Evolutionary conservation across 2,888 invertebrate species (phyloP), one percentile per base, ranked within the genome.

Genomic region (Nipponacmea schrenckii): DNA sequence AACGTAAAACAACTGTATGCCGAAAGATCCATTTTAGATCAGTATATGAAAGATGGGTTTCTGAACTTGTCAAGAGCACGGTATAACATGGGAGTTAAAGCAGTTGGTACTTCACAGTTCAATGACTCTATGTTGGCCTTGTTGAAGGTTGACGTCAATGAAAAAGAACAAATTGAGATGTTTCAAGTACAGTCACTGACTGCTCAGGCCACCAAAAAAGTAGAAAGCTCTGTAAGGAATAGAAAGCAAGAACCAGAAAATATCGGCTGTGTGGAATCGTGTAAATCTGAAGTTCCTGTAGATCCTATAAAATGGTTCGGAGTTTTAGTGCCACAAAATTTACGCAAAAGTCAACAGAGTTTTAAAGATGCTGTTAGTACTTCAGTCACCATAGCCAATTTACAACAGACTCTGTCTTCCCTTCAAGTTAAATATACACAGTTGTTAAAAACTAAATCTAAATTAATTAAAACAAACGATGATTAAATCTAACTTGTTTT

Each of bases 231-330:
- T n/a, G n/a, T 78, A 26, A 68, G 77, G 44, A 72, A 76, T 44
- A 73, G 75, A 69, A 74, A 74, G 62, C 68, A 66, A 14, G 67
- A 39, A 45, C n/a, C 17, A 56, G 74, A 75, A n/a, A 48, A 72
- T 26, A 62, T 62, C 27, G 46, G 39, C n/a, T 65, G 17, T 50
- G 64, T 56, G 17, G 44, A 63, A 56, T 68, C 65, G 48, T 71
- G 48, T 44, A 70, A 69, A 20, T 48, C 63, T 26, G 69, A 67
- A 7, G 15, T 5, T 46, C 24, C 24, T 3, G 74, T 75, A 50
- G 84, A 96, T 87, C 95, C 96, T 0, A 86, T 96, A 45, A 93
- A 92, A 77, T 96, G 95, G 95, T 96, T 96, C 90, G 96, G 96
- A 15, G 92, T 95, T 56, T 89, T 96, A 48, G 94, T 95, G 0